Conservation (phyloP, 2,797 vertebrate species). For the Epinephelus awoara region DNA sequence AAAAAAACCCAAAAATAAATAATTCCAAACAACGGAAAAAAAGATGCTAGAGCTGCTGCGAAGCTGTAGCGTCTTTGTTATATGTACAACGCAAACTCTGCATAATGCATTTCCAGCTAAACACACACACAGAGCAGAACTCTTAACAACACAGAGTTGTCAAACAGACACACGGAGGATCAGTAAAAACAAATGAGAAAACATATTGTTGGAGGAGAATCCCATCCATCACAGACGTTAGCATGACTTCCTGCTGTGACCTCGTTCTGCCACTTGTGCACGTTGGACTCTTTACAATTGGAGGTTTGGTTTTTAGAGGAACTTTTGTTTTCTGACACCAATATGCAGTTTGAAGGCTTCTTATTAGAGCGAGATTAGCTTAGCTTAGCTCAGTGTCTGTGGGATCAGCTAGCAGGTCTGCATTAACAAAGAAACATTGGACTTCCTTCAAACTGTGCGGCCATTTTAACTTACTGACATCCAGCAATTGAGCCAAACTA, state of each 20-base stretch:
- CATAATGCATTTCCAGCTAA: slow-evolving; percentile 16
- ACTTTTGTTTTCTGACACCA: neutral
- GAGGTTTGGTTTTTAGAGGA: neutral
- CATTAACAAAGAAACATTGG: too few species aligned
- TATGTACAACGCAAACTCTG: slow-evolving; percentile 12
- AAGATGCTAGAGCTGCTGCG: slow-evolving; percentile 7
- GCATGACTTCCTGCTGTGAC: slow-evolving; percentile 33
- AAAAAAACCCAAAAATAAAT: slow-evolving; percentile 41
- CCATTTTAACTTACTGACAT: too few species aligned
- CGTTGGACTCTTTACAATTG: neutral
- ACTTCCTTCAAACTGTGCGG: too few species aligned
- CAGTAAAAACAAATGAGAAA: slow-evolving; percentile 24
- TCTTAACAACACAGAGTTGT: neutral
- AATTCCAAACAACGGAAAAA: slow-evolving; percentile 20
- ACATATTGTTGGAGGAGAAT: slow-evolving; percentile 24
- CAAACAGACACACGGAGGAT: slow-evolving; percentile 4
- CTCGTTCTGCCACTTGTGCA: neutral
- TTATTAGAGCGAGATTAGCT: neutral
- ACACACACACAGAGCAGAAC: slow-evolving; percentile 9
- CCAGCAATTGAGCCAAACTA: too few species aligned
- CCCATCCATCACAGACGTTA: neutral
- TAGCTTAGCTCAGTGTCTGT: neutral
- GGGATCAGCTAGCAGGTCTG: neutral
- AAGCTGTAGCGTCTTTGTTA: slow-evolving; percentile 9
- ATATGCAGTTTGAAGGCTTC: neutral